These are phyloP conservation scores for Drosophila histrio DNA, from an alignment of 2,888 invertebrate genomes.

Conservation along the genomic window DNA sequence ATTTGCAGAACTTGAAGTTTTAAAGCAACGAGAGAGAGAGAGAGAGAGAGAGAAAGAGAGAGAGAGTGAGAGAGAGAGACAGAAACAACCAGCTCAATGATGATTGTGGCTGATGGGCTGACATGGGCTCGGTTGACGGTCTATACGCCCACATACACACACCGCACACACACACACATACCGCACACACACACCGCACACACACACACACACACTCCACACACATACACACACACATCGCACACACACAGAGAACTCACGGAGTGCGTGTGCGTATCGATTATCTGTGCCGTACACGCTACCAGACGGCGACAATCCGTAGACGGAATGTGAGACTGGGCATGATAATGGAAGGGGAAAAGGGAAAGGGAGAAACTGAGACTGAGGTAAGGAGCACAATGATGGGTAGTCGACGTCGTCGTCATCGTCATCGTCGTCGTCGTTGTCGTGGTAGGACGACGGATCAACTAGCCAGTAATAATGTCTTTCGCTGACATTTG, in stretches of 20 bases:
- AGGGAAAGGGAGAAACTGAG: background rate
- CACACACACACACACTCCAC: background rate
- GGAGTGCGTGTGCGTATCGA: conserved; percentile 63
- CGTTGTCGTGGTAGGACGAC: conserved; percentile 30
- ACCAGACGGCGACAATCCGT: conserved; percentile 67
- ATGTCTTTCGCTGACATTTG: conserved; percentile 81
- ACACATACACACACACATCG: background rate
- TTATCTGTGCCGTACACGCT: conserved; percentile 53
- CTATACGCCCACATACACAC: background rate
- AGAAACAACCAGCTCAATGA: conserved; percentile 2
- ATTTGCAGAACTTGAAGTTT: background rate
- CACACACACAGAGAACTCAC: background rate
- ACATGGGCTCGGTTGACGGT: conserved; percentile 29
- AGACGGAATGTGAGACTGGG: conserved; percentile 29
- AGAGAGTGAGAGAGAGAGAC: conserved; percentile 10
- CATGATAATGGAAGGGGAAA: background rate
- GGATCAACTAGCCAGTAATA: conserved; percentile 76
- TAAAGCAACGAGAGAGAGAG: conserved; percentile 19
- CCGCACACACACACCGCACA: conserved; percentile 2
- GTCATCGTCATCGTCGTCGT: background rate
- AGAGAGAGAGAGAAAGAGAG: conserved; percentile 7
- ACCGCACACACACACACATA: background rate
- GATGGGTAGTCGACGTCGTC: conserved; percentile 10
- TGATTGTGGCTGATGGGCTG: conserved; percentile 33
- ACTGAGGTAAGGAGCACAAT: conserved; percentile 25